Conservation (phyloP, 2,113 vertebrate species). For the Odocoileus hemionus region DNA sequence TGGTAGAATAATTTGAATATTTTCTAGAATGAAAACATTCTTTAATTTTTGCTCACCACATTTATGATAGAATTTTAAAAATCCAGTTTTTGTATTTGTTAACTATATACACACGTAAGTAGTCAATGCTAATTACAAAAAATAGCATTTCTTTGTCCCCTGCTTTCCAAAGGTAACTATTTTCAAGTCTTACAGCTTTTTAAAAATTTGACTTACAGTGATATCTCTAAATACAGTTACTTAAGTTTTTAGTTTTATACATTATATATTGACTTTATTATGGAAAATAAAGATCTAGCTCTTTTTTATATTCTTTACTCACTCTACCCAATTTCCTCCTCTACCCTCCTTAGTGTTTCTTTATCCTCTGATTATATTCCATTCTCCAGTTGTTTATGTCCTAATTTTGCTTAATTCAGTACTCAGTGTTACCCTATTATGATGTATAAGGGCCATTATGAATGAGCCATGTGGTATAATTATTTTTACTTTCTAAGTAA, state of each 20-base stretch:
- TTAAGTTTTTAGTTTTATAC: constrained; percentile 22
- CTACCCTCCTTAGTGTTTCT: background rate
- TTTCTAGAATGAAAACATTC: background rate
- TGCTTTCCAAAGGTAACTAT: background rate
- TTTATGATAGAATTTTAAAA: background rate
- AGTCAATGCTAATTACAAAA: constrained; percentile 6
- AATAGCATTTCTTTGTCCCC: background rate
- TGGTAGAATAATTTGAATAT: background rate
- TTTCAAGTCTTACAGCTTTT: background rate
- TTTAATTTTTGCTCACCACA: background rate
- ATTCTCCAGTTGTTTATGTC: background rate
- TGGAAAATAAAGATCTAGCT: background rate
- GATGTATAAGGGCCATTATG: background rate
- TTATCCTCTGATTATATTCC: background rate
- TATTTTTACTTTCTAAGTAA: background rate
- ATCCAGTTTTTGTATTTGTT: background rate
- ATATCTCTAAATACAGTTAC: background rate
- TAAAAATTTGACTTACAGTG: background rate
- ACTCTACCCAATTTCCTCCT: background rate
- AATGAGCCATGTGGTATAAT: background rate
- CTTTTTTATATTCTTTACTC: background rate
- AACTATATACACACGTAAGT: background rate
- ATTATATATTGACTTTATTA: background rate
- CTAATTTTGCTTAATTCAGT: background rate
- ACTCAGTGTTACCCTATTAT: background rate